Base-by-base conservation (phyloP, 2,888 invertebrate genomes). In the Caenorhabditis plicata region DNA sequence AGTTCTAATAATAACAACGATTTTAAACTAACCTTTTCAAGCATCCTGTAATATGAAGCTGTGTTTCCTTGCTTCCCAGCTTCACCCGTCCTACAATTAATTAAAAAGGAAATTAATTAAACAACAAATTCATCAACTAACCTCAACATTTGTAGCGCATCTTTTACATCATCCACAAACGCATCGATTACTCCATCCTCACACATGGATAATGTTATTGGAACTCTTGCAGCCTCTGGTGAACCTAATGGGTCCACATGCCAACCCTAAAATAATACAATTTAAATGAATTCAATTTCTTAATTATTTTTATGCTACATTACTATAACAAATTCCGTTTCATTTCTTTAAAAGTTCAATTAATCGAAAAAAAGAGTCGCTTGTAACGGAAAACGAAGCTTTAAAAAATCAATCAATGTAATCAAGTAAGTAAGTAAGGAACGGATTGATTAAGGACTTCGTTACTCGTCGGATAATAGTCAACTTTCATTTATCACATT, bases 201-300 rank as follows among this genome's bases (percentile, higher is more conserved):
- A 29, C 64, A 61, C 58, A 71, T 53, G 4, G 61, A 53, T 4
- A 64, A 41, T 2, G 56, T 64, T 17, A 71, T 52, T 2, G 50
- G 56, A 4, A 71, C 47, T 22, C 68, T 46, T 5, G 64, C 66
- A 7, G 66, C 71, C 11, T 45, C 46, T 15, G 71, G 71, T 4
- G 55, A 39, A 0, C 64, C 31, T 13, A 71, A 54, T 13, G 71
- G 50, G 17, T 68, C 64, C 20, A 71, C 63, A 31, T 68, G 63
- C 71, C 71, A 71, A 17, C 66, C 66, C 64, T 70, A 17, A 29
- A 45, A 31, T 17, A 15, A 40, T n/a, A n/a, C n/a, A n/a, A n/a
- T n/a, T n/a, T n/a, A n/a, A n/a, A n/a, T n/a, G n/a, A n/a, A n/a
- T n/a, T n/a, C n/a, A n/a, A n/a, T n/a, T n/a, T n/a, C n/a, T n/a